Evolutionary conservation across 2,797 vertebrate species (phyloP), one percentile per base, ranked within the genome.

Genomic region (Tauraco hartlaubi): DNA sequence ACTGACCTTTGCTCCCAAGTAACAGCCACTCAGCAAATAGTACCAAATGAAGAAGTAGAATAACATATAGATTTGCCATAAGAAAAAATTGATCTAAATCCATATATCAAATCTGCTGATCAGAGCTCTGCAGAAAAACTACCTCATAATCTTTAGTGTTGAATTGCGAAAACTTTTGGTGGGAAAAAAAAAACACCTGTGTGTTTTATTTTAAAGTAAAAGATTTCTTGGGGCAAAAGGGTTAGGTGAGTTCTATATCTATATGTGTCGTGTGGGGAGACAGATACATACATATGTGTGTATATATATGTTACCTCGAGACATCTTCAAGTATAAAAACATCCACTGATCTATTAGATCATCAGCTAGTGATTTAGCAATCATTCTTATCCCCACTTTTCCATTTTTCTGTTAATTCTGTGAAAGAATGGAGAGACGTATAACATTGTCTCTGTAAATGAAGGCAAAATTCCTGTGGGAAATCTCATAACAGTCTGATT

Each of bases 11-110:
- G 99, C 98, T 99, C 99, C 96, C 79, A 62, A 97, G 98, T 98
- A 98, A 98, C 98, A 98, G 98, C 98, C 98, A 98, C 98, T 99
- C 99, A 98, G 98, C 99, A 98, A 98, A 99, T 98, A 98, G 98
- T 74, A 94, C 96, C 97, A 98, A 98, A 98, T 98, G 98, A 98
- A 98, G 98, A 98, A 97, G 95, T 98, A 98, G 98, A 96, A 98
- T 98, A 98, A 97, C 97, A 97, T 98, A 98, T 98, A 98, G 98
- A 98, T 98, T 98, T 98, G 96, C 98, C 98, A 97, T 98, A 98
- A 98, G 98, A 98, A 98, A 98, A 97, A 98, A 98, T 97, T 98
- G 98, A 98, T 98, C 98, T 93, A 94, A 98, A 98, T 98, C 98
- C 97, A 96, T 98, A 97, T 97, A 98, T 99, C 98, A 98, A 98